Evolutionary conservation across 2,888 invertebrate genomes (phyloP), one percentile per base, ranked within the genome.

Genomic region (Caenorhabditis uteleia): DNA sequence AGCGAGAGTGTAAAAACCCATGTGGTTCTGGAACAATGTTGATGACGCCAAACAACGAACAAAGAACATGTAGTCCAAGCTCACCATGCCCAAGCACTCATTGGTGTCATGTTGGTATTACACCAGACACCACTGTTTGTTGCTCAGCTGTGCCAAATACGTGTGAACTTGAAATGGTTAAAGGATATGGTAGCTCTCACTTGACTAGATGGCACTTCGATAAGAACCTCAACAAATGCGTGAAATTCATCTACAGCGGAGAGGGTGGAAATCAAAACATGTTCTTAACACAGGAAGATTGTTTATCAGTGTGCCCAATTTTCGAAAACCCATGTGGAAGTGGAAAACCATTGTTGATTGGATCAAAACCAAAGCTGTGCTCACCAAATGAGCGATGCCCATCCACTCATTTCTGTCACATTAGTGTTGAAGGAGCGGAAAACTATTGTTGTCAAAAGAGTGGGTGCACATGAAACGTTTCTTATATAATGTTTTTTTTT

Each of bases 241-340:
- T 69, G 34, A 68, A 73, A 31, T 82, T 82, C 61, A 75, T 80
- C 54, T 82, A 82, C 68, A 69, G 69, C 36, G 82, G 82, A 49
- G 68, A 74, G 20, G 79, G 79, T 20, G 82, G 82, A 56, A 82
- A 82, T 65, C 80, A 79, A 67, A 81, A 81, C 66, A 80, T 75
- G 73, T 80, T 82, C 70, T 59, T 80, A 40, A 78, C 77, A n/a
- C 64, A 70, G 21, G 78, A 78, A 45, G 80, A 81, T 43, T 81
- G 81, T 45, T 48, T 67, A 16, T 43, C 72, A 7, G 70, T 77
- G 18, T 81, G 81, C 39, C 79, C 80, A 38, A 66, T 78, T 3
- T 79, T 68, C 47, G 77, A 77, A 43, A 82, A 81, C 42, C 79
- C 81, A 23, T 82, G 82, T 50, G 68, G 69, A 34, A 61, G 44